Conservation (phyloP, 1,140 invertebrate genomes). For the roundworm (Caenorhabditis elegans) region WBcel235 BX284602.5:6644001-6644500, state of each 20-base stretch:
- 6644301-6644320: background rate
- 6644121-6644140: too few species aligned
- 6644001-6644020: too few species aligned
- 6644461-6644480: background rate
- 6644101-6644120: too few species aligned
- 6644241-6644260: background rate
- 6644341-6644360: too few species aligned
- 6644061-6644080: too few species aligned
- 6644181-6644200: too few species aligned
- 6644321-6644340: background rate
- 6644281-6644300: background rate
- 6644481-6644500: background rate
- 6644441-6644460: background rate
- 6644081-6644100: too few species aligned
- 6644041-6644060: too few species aligned
- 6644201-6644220: background rate
- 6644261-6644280: background rate
- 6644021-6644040: too few species aligned
- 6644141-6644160: too few species aligned
- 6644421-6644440: background rate
- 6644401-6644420: background rate
- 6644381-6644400: background rate
- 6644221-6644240: slow-evolving; percentile 13
- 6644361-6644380: background rate
- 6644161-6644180: too few species aligned